Base-by-base conservation (phyloP, 1,140 invertebrate species). In the Achatina immaculata region DNA sequence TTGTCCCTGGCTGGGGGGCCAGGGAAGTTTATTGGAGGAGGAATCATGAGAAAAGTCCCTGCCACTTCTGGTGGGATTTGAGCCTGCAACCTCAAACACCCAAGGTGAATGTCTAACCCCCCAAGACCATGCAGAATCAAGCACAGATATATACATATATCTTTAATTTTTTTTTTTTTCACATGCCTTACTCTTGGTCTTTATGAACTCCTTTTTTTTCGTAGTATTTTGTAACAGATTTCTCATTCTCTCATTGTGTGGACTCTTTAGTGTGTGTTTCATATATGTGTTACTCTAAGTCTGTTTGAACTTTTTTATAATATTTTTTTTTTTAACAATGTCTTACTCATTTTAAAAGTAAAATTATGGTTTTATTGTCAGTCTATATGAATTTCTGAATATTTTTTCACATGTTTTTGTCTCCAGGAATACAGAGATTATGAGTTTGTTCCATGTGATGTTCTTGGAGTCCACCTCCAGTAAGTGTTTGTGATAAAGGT, bases 361-460 rank as follows among this genome's bases (percentile, higher is more conserved):
- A 58, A 58, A 24, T 14, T 58, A 58, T 21, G 24, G 4, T 14
- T 14, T 24, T 58, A 14, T 36, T 68, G 24, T 9, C 36, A 65
- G 11, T 65, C 34, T 74, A 19, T n/a, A 48, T 42, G 3, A 45
- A 4, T 74, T 74, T 74, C n/a, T 42, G 21, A 43, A 2, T 45
- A 42, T 42, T 73, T 14, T 73, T 28, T 6, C 21, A 28, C 16
- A 43, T 71, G 68, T 0, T 75, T 75, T 68, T 69, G 51, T 45
- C 81, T 79, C 55, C 79, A 88, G 86, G 84, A 86, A 40, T 85
- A 86, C 75, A 85, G 83, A 76, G 83, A 86, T 58, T 86, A 83
- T 84, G 87, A 88, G 77, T 82, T 88, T 80, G 87, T 88, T 24
- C 87, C 87, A 0, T 86, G 85, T 81, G 83, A 86, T 75, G 84